phyloP scores from a whole-genome alignment of 2,113 vertebrate genomes.

The Rhinopomastus cyanomelas region DNA sequence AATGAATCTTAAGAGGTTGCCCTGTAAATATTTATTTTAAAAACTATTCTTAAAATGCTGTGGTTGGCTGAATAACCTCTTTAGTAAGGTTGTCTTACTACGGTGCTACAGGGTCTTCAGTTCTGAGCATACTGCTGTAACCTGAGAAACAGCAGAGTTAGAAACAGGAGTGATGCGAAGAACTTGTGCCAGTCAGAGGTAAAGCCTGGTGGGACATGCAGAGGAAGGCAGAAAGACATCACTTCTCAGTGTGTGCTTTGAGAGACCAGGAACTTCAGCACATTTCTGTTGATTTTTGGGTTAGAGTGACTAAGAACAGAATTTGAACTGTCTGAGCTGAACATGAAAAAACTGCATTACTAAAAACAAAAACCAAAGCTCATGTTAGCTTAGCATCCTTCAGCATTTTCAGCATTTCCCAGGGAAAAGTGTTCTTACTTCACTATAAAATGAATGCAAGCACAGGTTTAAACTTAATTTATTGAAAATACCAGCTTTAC shows the following conservation, averaged over 20 bases:
- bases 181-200: neutral
- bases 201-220: rapidly evolving
- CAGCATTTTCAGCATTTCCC: neutral
- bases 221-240: no score
- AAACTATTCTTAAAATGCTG: neutral
- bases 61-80: neutral
- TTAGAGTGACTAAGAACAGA: neutral
- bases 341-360: neutral
- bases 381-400: neutral
- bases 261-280: neutral
- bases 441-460: neutral
- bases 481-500: conserved; percentile 43
- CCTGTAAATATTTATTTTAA: neutral
- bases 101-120: rapidly evolving
- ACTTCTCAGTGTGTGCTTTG: rapidly evolving
- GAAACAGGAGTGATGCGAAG: rapidly evolving
- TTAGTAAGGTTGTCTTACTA: neutral
- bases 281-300: no score
- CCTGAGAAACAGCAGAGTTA: rapidly evolving
- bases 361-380: neutral
- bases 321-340: neutral
- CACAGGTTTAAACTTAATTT: conserved; percentile 33
- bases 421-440: neutral
- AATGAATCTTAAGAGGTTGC: neutral
- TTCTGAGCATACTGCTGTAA: neutral